Conservation (phyloP, 1,140 invertebrate species). For the Saccostrea cuccullata region DNA sequence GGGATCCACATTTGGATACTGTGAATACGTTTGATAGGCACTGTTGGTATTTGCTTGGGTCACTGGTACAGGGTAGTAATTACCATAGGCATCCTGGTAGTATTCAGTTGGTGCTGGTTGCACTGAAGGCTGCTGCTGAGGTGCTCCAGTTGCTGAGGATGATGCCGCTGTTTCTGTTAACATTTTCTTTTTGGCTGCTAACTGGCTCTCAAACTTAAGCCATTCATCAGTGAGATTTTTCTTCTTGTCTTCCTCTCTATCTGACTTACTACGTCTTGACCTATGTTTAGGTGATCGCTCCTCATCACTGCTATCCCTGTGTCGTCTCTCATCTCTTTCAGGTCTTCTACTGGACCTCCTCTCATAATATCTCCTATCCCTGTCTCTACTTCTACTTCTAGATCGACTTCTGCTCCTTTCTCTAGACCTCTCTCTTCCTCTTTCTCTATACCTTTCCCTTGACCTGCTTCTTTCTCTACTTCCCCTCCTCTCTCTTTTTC, state of each 20-base stretch:
- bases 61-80: slow-evolving; percentile 45
- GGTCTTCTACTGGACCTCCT: slow-evolving; percentile 42
- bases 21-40: slow-evolving; percentile 31
- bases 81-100: slow-evolving; percentile 48
- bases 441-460: slow-evolving; percentile 38
- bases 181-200: slow-evolving; percentile 55
- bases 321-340: slow-evolving; percentile 54
- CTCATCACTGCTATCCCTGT: slow-evolving; percentile 47
- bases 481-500: slow-evolving; percentile 49
- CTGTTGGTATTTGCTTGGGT: neutral
- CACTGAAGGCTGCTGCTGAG: neutral
- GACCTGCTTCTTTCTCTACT: slow-evolving; percentile 41
- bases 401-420: slow-evolving; percentile 58
- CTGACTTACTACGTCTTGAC: neutral
- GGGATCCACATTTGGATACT: neutral
- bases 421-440: slow-evolving; percentile 37
- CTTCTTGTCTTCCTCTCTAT: slow-evolving; percentile 42
- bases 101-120: slow-evolving; percentile 40
- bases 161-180: slow-evolving; percentile 46
- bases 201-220: slow-evolving; percentile 59
- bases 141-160: neutral
- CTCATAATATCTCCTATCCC: slow-evolving; percentile 39
- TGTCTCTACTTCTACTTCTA: slow-evolving; percentile 53
- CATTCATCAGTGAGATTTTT: slow-evolving; percentile 51
- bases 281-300: slow-evolving; percentile 34